phyloP scores from a whole-genome alignment of 2,888 invertebrate species.

The Altica lythri region DNA sequence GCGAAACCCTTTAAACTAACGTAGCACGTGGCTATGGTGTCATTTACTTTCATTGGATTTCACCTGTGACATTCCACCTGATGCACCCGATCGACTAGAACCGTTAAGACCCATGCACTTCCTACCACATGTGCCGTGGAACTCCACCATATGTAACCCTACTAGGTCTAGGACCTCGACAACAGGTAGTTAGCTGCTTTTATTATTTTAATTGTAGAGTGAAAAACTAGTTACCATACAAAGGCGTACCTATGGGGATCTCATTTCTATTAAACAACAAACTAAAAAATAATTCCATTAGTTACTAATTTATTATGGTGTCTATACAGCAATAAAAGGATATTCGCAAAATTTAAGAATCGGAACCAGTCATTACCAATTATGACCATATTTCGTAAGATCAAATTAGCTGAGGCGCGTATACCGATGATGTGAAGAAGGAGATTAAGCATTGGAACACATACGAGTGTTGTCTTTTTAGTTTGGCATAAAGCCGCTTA shows the following conservation, averaged over 20 bases:
- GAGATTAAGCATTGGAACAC: too few species aligned
- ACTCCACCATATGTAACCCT: conserved; percentile 40
- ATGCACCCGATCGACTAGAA: conserved; percentile 43
- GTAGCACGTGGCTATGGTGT: conserved; percentile 45
- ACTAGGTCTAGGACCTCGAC: conserved; percentile 34
- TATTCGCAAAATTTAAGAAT: too few species aligned
- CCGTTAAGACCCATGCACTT: conserved; percentile 44
- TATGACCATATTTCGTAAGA: too few species aligned
- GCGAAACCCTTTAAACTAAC: conserved; percentile 34
- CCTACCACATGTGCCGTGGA: conserved; percentile 30
- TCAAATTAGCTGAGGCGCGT: too few species aligned
- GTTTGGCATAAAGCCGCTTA: too few species aligned
- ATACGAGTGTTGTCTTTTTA: too few species aligned
- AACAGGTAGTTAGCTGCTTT: conserved; percentile 26
- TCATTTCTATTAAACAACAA: not conserved
- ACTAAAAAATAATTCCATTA: not conserved
- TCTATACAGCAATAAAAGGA: not conserved
- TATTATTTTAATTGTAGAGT: conserved; percentile 18
- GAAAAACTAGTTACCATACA: conserved; percentile 11
- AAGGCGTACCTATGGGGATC: too few species aligned
- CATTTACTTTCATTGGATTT: conserved; percentile 41
- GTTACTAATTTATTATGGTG: not conserved
- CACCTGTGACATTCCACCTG: conserved; percentile 52
- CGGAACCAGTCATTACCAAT: too few species aligned
- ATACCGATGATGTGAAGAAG: too few species aligned